Evolutionary conservation across 2,888 invertebrate species (phyloP).

Genomic region (Drosophila mayaguana): DNA sequence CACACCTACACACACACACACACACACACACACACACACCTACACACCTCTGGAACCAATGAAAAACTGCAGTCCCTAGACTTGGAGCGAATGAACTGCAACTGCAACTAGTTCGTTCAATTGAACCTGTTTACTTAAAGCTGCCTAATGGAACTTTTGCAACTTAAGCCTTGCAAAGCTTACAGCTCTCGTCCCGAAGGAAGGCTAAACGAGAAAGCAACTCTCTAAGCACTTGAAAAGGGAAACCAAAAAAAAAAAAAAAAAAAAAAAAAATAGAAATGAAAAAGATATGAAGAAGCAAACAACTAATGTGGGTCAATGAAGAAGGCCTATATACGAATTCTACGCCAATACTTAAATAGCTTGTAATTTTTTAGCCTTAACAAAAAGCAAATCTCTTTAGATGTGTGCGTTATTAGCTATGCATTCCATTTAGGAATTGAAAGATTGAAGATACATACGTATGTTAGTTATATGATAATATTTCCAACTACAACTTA

Average conservation of each 20-base stretch:
- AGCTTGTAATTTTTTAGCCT: slow-evolving; percentile 70
- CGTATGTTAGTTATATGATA: slow-evolving; percentile 44
- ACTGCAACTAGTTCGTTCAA: slow-evolving; percentile 10
- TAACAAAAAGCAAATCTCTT: slow-evolving; percentile 38
- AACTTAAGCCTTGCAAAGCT: slow-evolving; percentile 17
- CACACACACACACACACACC: slow-evolving; percentile 1
- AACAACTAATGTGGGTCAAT: background rate
- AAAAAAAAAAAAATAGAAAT: background rate
- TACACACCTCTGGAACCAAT: slow-evolving; percentile 20
- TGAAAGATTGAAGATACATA: slow-evolving; percentile 37
- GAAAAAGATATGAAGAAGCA: background rate
- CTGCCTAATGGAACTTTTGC: slow-evolving; percentile 44
- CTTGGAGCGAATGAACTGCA: slow-evolving; percentile 15
- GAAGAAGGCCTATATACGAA: slow-evolving; percentile 34
- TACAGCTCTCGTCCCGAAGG: slow-evolving; percentile 25
- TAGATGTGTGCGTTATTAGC: slow-evolving; percentile 51
- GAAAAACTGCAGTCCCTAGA: slow-evolving; percentile 33
- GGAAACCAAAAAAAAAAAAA: slow-evolving; percentile 13
- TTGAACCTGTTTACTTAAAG: slow-evolving; percentile 22
- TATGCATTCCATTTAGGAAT: slow-evolving; percentile 50
- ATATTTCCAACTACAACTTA: slow-evolving; percentile 24
- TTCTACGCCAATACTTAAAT: slow-evolving; percentile 77
- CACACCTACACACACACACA: background rate
- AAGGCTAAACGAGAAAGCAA: slow-evolving; percentile 12
- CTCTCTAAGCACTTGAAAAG: slow-evolving; percentile 31